A percentile compares a stretch with the other conserved stretches of the same genome.
Conservation (phyloP, 2,797 vertebrate genomes). For the Muraenolepis orangiensis region DNA sequence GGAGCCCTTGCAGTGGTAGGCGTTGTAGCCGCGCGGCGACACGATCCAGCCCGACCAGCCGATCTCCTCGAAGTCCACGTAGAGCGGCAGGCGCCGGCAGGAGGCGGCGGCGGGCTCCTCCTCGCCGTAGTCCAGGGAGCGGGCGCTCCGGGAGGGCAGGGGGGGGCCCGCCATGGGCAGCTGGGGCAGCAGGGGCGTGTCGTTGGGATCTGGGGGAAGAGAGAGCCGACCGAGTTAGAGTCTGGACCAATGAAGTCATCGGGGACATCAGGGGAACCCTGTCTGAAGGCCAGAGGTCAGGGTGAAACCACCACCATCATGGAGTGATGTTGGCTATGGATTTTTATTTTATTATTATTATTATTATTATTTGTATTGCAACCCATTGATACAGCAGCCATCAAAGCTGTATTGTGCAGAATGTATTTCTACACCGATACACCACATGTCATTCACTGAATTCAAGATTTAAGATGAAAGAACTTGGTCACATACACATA, state of each 20-base stretch:
- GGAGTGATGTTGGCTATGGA: background rate
- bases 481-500: too few relatives aligned
- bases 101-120: conserved; percentile 41
- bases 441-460: too few relatives aligned
- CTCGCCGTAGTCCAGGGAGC: conserved; percentile 69
- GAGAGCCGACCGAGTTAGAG: background rate
- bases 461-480: too few relatives aligned
- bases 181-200: conserved; percentile 46
- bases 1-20: conserved; percentile 76
- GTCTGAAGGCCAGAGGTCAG: background rate
- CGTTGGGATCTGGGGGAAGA: conserved; percentile 51
- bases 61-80: conserved; percentile 76
- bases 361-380: background rate
- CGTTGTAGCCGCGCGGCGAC: conserved; percentile 76
- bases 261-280: too few relatives aligned
- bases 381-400: background rate
- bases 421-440: background rate
- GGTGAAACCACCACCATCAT: background rate
- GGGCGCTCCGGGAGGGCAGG: conserved; percentile 63
- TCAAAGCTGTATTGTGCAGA: background rate
- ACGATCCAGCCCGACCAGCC: conserved; percentile 80
- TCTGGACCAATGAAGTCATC: background rate
- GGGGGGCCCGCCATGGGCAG: conserved; percentile 25
- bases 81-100: conserved; percentile 78
- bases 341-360: background rate